Conservation (phyloP, 35 echinoderm and acorn worm genomes). For the Nesometra sesokonis region DNA sequence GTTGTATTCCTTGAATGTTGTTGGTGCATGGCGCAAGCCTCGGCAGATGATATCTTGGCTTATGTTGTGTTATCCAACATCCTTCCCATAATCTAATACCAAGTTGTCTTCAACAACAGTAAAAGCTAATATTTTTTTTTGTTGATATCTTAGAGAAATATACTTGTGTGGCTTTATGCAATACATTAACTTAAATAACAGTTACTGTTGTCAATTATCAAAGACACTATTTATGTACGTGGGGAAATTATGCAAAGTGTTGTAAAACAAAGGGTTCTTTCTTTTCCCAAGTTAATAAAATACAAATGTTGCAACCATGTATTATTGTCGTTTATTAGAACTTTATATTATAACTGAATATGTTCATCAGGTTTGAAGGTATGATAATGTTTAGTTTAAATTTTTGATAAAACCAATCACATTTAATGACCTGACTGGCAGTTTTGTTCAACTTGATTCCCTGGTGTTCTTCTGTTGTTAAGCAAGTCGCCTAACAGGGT, state of each 20-base stretch:
- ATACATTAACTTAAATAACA: background rate
- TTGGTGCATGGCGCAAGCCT: background rate
- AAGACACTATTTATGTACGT: background rate
- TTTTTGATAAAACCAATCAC: no score
- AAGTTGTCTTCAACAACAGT: no score
- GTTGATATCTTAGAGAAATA: background rate
- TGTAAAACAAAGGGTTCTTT: background rate
- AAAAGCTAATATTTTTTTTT: background rate
- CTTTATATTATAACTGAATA: no score
- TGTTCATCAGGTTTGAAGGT: no score
- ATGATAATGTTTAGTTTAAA: no score
- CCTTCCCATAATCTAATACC: background rate
- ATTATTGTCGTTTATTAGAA: background rate
- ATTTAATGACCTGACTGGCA: no score
- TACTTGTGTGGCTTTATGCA: background rate
- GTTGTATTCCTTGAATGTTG: background rate
- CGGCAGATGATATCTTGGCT: background rate
- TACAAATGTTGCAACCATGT: background rate
- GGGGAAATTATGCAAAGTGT: background rate
- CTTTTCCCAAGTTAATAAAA: slow-evolving; percentile 1
- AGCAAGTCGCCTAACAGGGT: no score
- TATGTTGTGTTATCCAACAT: background rate
- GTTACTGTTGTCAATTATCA: background rate
- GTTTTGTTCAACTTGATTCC: no score
- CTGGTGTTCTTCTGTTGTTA: no score